phyloP scores from a whole-genome alignment of 2,113 vertebrate genomes.

The Archilochus colubris region DNA sequence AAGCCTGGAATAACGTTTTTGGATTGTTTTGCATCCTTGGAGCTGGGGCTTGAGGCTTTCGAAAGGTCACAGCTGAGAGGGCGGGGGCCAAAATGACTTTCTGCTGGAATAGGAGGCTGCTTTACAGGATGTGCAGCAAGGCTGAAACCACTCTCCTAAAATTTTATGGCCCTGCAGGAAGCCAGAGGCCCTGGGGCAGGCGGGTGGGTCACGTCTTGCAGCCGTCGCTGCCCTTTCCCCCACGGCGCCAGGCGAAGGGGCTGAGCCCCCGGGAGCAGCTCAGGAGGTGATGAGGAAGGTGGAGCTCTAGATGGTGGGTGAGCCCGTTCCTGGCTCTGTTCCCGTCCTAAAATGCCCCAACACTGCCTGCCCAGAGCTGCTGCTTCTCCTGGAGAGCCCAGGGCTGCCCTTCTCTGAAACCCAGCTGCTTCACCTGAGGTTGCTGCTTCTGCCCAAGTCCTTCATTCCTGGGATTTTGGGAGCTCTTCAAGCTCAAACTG shows the following conservation, averaged over 20 bases:
- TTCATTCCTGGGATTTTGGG: fast-evolving
- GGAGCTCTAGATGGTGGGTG: not conserved
- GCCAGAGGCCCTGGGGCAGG: not conserved
- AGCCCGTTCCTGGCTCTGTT: not conserved
- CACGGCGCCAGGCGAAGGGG: fast-evolving
- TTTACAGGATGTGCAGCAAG: not conserved
- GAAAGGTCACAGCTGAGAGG: not conserved
- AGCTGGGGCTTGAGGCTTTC: not conserved
- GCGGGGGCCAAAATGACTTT: not conserved
- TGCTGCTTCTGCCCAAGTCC: not conserved
- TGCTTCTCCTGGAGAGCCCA: not conserved
- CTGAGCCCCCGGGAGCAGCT: not conserved
- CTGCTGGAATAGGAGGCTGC: not conserved
- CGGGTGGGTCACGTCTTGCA: not conserved
- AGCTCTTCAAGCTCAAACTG: not conserved
- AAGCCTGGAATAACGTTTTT: not conserved
- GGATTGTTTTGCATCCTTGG: not conserved
- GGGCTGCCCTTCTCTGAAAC: not conserved
- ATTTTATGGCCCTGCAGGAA: not conserved
- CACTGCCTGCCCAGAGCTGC: fast-evolving
- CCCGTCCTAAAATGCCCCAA: fast-evolving
- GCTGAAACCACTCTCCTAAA: not conserved
- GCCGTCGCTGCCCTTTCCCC: not conserved
- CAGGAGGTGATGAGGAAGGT: fast-evolving
- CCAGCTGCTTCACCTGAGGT: not conserved